Percentiles rank a stretch among this genome's conserved stretches.
Conservation (phyloP, 2,797 vertebrate genomes). For the Mycteria americana region DNA sequence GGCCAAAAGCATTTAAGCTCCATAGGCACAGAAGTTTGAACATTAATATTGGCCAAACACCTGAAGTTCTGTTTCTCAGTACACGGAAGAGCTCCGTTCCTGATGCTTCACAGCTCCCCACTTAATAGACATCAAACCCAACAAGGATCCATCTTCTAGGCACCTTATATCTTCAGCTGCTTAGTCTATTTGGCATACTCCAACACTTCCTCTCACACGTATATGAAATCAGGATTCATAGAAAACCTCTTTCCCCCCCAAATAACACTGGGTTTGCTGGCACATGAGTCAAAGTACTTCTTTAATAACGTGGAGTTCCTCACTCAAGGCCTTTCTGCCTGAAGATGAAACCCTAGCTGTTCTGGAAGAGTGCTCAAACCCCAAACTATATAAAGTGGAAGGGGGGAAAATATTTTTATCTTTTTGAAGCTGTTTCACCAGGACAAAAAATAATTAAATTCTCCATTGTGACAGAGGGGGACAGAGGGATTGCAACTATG, state of each 20-base stretch:
- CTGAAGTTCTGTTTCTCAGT: neutral
- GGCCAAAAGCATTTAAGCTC: neutral
- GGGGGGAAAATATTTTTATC: neutral
- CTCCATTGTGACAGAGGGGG: neutral
- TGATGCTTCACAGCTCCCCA: neutral
- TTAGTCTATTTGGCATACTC: neutral
- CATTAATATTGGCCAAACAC: neutral
- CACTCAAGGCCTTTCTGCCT: neutral
- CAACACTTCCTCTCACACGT: neutral
- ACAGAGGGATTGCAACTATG: neutral
- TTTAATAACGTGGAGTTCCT: neutral
- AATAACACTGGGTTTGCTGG: neutral
- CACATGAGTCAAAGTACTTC: neutral
- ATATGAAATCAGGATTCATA: neutral
- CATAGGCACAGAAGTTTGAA: neutral
- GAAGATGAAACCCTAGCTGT: neutral
- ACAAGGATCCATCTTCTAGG: neutral
- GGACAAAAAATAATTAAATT: neutral
- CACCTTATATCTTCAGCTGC: neutral
- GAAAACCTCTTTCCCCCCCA: neutral
- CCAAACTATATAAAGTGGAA: neutral
- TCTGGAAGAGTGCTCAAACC: neutral
- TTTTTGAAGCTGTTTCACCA: neutral
- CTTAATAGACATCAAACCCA: neutral
- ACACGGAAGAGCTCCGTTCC: neutral